These are phyloP conservation scores for Gryllus bimaculatus DNA, from an alignment of 1,140 invertebrate species.

Conservation along the genomic window DNA sequence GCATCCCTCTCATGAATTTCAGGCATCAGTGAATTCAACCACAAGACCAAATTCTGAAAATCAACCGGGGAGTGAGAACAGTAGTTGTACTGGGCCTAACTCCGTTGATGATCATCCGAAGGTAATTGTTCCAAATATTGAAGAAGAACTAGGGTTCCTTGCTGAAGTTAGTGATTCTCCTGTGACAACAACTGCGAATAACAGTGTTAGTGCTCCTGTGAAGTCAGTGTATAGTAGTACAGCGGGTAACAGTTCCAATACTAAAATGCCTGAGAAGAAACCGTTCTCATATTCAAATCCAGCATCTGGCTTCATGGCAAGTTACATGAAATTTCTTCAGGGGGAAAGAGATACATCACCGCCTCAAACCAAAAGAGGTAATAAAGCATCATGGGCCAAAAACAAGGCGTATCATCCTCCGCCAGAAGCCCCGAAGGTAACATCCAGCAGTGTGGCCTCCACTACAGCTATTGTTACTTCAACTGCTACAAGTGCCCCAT, in stretches of 20 bases:
- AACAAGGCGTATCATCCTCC: constrained; percentile 35
- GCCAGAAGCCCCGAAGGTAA: constrained; percentile 26
- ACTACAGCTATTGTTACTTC: constrained; percentile 19
- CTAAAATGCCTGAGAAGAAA: constrained; percentile 23
- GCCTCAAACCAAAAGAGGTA: constrained; percentile 53
- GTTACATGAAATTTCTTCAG: constrained; percentile 74
- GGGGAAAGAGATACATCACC: constrained; percentile 68
- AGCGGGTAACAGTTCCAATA: constrained; percentile 9
- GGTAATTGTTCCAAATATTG: constrained; percentile 75
- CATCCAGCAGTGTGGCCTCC: constrained; percentile 22
- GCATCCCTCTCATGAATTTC: constrained; percentile 49
- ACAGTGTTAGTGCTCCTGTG: constrained; percentile 19
- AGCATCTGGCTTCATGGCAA: constrained; percentile 70
- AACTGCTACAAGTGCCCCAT: constrained; percentile 28
- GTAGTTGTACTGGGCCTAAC: background rate
- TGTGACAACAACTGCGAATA: constrained; percentile 31
- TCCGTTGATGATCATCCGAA: constrained; percentile 55
- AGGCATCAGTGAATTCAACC: constrained; percentile 53
- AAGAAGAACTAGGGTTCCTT: constrained; percentile 71
- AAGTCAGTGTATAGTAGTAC: constrained; percentile 23
- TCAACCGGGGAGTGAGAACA: background rate
- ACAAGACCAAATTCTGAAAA: constrained; percentile 34
- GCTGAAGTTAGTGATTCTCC: constrained; percentile 31
- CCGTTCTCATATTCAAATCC: constrained; percentile 40
- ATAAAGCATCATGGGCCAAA: constrained; percentile 53